Evolutionary conservation across 2,113 vertebrate species (phyloP).

Genomic region (Cryptoleucopteryx plumbea): DNA sequence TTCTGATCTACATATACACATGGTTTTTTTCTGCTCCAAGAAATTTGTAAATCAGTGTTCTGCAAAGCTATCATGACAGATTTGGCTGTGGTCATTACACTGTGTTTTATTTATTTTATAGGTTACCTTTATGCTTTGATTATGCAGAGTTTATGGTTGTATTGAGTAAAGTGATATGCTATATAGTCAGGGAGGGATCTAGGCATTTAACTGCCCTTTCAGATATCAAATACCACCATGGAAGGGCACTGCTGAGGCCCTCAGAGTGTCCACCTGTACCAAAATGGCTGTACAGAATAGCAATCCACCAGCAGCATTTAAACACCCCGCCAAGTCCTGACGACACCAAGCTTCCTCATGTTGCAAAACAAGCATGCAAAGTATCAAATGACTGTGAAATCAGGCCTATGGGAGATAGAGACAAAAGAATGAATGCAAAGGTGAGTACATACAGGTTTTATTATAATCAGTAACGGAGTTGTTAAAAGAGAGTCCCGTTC

Average conservation of each 20-base stretch:
- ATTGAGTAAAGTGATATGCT: not conserved
- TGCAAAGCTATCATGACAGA: not conserved
- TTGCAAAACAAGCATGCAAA: not conserved
- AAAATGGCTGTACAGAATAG: not conserved
- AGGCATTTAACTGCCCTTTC: not conserved
- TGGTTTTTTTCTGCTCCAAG: not conserved
- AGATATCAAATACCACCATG: not conserved
- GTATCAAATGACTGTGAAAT: not conserved
- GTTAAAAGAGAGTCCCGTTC: not conserved
- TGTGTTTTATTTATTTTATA: not conserved
- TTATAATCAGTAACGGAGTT: accelerated
- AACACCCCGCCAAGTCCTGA: not conserved
- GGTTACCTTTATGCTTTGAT: not conserved
- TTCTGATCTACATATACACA: not conserved
- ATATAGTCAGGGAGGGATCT: not conserved
- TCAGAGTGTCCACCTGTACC: not conserved
- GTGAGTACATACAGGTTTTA: not conserved
- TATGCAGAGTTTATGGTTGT: not conserved
- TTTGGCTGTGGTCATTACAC: not conserved
- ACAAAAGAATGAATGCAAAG: not conserved
- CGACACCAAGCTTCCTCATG: accelerated
- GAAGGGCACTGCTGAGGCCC: not conserved
- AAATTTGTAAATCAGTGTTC: not conserved
- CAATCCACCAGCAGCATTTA: not conserved
- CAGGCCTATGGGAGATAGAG: not conserved